phyloP scores from a whole-genome alignment of 2,797 vertebrate genomes.

The Aulostomus chinensis region DNA sequence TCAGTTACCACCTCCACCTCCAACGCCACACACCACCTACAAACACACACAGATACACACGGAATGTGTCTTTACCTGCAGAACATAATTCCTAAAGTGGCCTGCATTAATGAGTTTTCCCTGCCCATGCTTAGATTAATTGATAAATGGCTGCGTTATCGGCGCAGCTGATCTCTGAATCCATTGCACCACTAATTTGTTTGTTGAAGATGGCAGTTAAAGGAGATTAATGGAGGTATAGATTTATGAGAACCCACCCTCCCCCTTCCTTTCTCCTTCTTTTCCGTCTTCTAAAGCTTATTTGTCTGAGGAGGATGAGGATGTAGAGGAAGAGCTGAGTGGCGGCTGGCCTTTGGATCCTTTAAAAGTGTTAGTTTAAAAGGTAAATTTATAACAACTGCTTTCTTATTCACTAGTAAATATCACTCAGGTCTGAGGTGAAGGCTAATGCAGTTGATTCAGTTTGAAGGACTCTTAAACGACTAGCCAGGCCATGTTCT shows the following conservation, averaged over 20 bases:
- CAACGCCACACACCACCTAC: neutral
- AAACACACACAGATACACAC: constrained; percentile 30
- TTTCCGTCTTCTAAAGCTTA: constrained; percentile 30
- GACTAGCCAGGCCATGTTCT: too few species aligned
- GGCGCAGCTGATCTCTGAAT: constrained; percentile 74
- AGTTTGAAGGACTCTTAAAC: too few species aligned
- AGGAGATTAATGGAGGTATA: constrained; percentile 79
- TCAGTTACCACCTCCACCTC: neutral
- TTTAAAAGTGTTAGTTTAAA: neutral
- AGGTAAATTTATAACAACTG: neutral
- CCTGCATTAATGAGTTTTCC: constrained; percentile 80
- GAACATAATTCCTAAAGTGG: constrained; percentile 73
- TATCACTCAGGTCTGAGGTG: too few species aligned
- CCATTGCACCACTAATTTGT: constrained; percentile 81
- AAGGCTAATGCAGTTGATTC: too few species aligned
- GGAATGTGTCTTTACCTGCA: constrained; percentile 64
- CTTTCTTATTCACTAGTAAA: too few species aligned
- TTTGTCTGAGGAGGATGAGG: constrained; percentile 32
- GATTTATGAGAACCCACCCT: constrained; percentile 61
- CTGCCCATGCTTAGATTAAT: constrained; percentile 76
- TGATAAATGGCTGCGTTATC: constrained; percentile 80
- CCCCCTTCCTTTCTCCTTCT: constrained; percentile 10
- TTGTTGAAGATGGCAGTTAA: constrained; percentile 80
- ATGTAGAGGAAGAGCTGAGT: constrained; percentile 13
- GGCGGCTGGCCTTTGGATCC: neutral